These are phyloP conservation scores for Tragelaphus imberbis DNA, from an alignment of 2,113 vertebrate species.

Conservation along the genomic window DNA sequence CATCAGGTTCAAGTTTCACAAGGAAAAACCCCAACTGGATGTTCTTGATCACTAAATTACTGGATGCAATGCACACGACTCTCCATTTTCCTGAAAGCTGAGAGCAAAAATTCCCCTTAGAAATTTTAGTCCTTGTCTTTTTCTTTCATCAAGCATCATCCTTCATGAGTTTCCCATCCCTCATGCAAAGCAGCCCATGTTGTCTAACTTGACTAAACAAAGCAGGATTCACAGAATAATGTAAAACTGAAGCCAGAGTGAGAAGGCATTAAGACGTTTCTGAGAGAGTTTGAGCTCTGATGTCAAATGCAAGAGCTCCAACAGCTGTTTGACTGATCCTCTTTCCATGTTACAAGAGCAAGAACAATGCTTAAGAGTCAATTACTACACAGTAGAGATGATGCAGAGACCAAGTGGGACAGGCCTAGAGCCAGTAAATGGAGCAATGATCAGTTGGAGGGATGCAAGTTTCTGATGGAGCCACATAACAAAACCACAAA, in stretches of 20 bases:
- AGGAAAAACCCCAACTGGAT: not conserved
- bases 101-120: not conserved
- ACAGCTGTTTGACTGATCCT: not conserved
- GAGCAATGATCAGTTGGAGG: not conserved
- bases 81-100: not conserved
- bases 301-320: not conserved
- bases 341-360: not conserved
- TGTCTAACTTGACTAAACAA: not conserved
- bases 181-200: not conserved
- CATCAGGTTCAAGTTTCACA: not conserved
- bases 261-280: not conserved
- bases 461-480: not conserved
- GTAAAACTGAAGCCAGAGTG: not conserved
- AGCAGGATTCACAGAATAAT: not conserved
- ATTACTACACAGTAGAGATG: not conserved
- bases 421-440: not conserved
- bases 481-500: not conserved
- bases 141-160: not conserved
- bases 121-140: not conserved
- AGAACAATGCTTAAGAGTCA: not conserved
- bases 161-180: not conserved
- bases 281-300: not conserved
- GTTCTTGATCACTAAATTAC: not conserved
- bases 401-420: not conserved
- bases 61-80: rapidly evolving